Conservation (phyloP, 2,113 vertebrate genomes). For the Sinocyclocheilus grahami region DNA sequence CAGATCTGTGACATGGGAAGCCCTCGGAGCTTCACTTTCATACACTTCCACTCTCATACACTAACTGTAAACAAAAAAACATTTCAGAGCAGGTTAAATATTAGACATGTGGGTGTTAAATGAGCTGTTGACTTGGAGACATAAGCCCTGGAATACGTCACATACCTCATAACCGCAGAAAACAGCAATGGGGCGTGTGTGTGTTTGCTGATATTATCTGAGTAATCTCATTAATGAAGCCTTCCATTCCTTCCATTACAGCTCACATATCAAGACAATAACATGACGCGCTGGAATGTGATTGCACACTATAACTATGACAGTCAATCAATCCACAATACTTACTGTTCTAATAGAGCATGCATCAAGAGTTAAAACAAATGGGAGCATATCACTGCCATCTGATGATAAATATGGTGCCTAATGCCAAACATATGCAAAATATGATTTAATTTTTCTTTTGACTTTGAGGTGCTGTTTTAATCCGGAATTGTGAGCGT, state of each 20-base stretch:
- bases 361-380: too few species aligned
- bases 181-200: background rate
- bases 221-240: background rate
- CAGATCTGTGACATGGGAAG: too few species aligned
- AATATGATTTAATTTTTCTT: too few species aligned
- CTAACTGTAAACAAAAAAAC: background rate
- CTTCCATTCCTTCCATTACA: conserved; percentile 15
- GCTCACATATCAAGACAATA: conserved; percentile 12
- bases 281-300: conserved; percentile 20
- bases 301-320: conserved; percentile 12
- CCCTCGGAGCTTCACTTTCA: too few species aligned
- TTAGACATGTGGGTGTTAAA: background rate
- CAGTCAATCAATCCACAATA: conserved; percentile 22
- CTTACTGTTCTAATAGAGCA: background rate
- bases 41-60: background rate
- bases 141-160: background rate
- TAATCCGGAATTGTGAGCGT: too few species aligned
- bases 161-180: background rate
- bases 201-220: background rate
- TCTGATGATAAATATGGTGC: too few species aligned
- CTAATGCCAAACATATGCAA: too few species aligned
- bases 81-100: background rate
- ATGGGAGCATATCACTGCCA: too few species aligned
- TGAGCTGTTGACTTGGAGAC: background rate
- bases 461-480: too few species aligned